Percentiles rank a stretch among this genome's conserved stretches.
These are phyloP conservation scores for Limnephilus rhombicus DNA, from an alignment of 2,888 invertebrate genomes.

Conservation along the genomic window DNA sequence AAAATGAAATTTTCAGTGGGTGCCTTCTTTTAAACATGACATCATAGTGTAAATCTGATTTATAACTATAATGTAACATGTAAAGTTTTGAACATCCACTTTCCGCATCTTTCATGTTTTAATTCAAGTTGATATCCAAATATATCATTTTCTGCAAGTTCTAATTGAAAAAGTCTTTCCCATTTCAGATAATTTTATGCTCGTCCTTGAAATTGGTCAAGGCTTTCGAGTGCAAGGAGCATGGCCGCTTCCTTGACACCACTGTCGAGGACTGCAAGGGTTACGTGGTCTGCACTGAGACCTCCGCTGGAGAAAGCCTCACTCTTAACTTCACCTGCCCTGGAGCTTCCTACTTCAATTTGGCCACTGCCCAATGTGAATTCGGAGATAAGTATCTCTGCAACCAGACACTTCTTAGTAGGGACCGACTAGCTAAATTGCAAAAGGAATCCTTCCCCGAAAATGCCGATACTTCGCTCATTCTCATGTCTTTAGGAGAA, in stretches of 20 bases:
- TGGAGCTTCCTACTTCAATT: constrained; percentile 51
- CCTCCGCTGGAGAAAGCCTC: constrained; percentile 29
- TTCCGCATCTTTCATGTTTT: background rate
- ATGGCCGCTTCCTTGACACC: constrained; percentile 60
- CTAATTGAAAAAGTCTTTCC: background rate
- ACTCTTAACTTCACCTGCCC: constrained; percentile 51
- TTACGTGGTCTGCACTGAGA: constrained; percentile 57
- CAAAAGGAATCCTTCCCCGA: background rate
- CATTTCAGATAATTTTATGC: constrained; percentile 26
- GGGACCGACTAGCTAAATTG: background rate
- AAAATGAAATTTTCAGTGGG: no score
- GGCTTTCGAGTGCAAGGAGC: constrained; percentile 51
- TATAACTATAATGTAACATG: background rate
- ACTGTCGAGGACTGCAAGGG: constrained; percentile 51
- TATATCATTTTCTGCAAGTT: background rate
- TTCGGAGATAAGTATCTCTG: constrained; percentile 11
- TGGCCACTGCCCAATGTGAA: constrained; percentile 52
- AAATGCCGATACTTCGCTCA: background rate
- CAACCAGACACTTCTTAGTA: background rate
- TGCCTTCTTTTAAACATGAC: no score
- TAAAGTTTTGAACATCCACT: background rate
- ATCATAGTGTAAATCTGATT: no score
- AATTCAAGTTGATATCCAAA: background rate
- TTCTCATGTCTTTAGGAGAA: background rate
- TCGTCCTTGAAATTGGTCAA: constrained; percentile 19